Conservation (phyloP, 2,888 invertebrate species). For the Sabatieria punctata region DNA sequence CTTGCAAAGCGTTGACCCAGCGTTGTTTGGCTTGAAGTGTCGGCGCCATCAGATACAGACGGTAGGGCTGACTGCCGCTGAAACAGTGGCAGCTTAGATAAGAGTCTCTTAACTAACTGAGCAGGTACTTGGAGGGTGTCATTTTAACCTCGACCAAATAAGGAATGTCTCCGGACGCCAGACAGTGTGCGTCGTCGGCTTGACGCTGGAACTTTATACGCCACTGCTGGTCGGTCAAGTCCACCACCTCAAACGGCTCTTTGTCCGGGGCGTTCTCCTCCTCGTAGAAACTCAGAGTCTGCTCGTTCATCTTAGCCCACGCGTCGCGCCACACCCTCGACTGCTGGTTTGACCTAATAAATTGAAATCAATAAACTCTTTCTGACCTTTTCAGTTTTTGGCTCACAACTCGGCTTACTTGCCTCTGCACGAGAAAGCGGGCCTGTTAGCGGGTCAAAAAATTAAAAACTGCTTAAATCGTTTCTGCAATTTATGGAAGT, state of each 20-base stretch:
- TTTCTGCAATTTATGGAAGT: too few species aligned
- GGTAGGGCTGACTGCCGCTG: not conserved
- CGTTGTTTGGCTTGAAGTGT: conserved; percentile 14
- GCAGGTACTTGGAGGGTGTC: not conserved
- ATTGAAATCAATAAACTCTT: too few species aligned
- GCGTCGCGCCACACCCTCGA: conserved; percentile 13
- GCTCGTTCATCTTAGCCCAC: conserved; percentile 16
- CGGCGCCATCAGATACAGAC: conserved; percentile 13
- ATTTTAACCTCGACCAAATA: conserved; percentile 22
- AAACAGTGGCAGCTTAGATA: too few species aligned
- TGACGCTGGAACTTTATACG: conserved; percentile 13
- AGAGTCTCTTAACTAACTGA: too few species aligned
- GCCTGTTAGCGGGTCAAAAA: too few species aligned
- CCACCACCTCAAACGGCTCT: conserved; percentile 10
- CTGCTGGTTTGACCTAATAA: not conserved
- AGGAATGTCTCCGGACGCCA: conserved; percentile 8
- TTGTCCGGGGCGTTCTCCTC: not conserved
- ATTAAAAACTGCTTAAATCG: too few species aligned
- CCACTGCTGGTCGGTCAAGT: conserved; percentile 20
- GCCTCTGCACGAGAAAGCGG: too few species aligned
- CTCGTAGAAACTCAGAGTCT: conserved; percentile 17
- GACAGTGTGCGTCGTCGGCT: conserved; percentile 4
- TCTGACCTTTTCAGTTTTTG: too few species aligned
- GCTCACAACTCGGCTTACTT: too few species aligned
- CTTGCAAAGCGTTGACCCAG: conserved; percentile 16